Percentiles rank a stretch among this genome's conserved stretches.
Conservation (phyloP, 2,113 vertebrate species). For the Antechinus flavipes region DNA sequence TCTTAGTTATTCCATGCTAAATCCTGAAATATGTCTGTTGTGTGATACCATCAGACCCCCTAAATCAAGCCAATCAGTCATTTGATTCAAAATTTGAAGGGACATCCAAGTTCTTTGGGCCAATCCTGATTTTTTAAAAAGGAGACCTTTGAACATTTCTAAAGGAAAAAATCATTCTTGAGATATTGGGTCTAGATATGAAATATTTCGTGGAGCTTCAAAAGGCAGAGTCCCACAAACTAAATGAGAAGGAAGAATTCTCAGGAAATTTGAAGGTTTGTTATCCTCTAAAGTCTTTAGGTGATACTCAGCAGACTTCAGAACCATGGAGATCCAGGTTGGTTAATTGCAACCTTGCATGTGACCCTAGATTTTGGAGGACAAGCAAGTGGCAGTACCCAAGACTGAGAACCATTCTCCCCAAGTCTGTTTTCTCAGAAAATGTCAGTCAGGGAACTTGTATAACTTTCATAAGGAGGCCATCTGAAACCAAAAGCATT, state of each 20-base stretch:
- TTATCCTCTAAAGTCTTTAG: neutral
- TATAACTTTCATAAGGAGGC: neutral
- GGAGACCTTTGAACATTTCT: neutral
- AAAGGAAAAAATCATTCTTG: neutral
- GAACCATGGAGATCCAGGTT: neutral
- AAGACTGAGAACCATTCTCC: slow-evolving; percentile 24
- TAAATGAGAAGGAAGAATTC: neutral
- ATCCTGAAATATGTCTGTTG: neutral
- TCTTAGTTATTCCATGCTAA: neutral
- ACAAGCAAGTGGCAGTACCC: neutral
- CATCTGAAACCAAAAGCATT: neutral
- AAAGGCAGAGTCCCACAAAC: neutral
- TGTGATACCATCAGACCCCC: neutral
- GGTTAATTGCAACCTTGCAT: slow-evolving; percentile 14
- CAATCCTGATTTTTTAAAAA: neutral
- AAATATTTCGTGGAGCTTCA: neutral
- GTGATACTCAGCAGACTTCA: neutral
- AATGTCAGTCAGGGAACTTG: neutral
- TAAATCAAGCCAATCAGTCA: neutral
- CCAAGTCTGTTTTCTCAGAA: slow-evolving; percentile 34
- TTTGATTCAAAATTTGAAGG: neutral
- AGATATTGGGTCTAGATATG: neutral
- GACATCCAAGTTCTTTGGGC: neutral
- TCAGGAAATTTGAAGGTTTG: neutral
- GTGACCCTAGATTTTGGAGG: neutral